These are phyloP conservation scores for Drosophila tanythrix DNA, from an alignment of 2,888 invertebrate species.

Conservation along the genomic window DNA sequence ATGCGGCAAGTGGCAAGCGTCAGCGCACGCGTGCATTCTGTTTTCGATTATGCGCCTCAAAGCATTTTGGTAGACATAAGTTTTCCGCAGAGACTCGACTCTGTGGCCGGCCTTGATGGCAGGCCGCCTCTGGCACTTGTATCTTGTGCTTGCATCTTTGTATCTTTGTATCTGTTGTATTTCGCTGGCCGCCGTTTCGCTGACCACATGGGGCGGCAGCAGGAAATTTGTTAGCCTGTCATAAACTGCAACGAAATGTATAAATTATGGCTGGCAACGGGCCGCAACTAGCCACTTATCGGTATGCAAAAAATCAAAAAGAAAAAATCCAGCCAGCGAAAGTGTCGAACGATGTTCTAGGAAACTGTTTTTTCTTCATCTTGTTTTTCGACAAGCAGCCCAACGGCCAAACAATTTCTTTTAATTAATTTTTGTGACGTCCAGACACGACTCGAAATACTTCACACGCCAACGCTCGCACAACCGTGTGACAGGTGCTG, in stretches of 20 bases:
- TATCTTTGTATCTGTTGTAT: slow-evolving; percentile 60
- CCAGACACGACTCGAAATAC: slow-evolving; percentile 57
- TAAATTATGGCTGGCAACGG: slow-evolving; percentile 71
- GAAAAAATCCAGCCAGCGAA: slow-evolving; percentile 48
- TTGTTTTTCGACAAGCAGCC: slow-evolving; percentile 12
- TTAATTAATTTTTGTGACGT: slow-evolving; percentile 71
- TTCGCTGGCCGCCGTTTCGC: slow-evolving; percentile 50
- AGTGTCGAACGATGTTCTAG: slow-evolving; percentile 66
- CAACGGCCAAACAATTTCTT: slow-evolving; percentile 63
- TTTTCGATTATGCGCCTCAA: slow-evolving; percentile 77
- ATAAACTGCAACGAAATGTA: slow-evolving; percentile 75
- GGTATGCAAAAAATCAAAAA: slow-evolving; percentile 59
- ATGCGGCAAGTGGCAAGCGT: slow-evolving; percentile 16
- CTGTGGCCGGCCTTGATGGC: slow-evolving; percentile 63
- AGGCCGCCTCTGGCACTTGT: slow-evolving; percentile 66
- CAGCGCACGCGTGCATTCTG: slow-evolving; percentile 65
- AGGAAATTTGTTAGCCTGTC: slow-evolving; percentile 78
- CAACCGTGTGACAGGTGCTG: slow-evolving; percentile 73
- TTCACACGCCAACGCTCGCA: slow-evolving; percentile 66
- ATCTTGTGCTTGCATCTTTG: slow-evolving; percentile 45
- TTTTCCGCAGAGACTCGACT: slow-evolving; percentile 33
- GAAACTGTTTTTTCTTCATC: slow-evolving; percentile 25
- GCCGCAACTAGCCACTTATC: slow-evolving; percentile 53
- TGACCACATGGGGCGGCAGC: slow-evolving; percentile 70
- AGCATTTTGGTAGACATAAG: slow-evolving; percentile 67